Percentiles rank a stretch among this genome's conserved stretches.
These are phyloP conservation scores for Epizoanthus stellaris DNA, from an alignment of 92 coral and sea anemone genomes.

Conservation along the genomic window DNA sequence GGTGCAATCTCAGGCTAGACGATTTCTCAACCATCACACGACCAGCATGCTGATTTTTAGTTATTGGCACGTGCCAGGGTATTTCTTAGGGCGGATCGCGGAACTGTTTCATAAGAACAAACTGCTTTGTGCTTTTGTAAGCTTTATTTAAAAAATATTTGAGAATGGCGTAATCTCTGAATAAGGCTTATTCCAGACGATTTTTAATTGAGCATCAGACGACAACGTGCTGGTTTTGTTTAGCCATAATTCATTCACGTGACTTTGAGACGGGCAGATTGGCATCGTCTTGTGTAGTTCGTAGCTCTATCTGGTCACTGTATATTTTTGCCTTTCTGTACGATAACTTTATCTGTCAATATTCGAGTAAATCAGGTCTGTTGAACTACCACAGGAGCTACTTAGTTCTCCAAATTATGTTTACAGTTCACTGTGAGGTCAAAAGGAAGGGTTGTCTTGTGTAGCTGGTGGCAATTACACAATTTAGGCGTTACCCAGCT, in stretches of 20 bases:
- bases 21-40: too few species aligned
- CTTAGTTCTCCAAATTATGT: neutral
- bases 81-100: too few species aligned
- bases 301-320: neutral
- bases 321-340: neutral
- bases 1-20: too few species aligned
- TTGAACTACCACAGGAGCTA: neutral
- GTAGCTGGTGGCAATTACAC: constrained; percentile 4
- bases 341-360: neutral
- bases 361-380: neutral
- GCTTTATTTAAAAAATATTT: too few species aligned
- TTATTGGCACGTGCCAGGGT: too few species aligned
- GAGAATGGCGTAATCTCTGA: neutral
- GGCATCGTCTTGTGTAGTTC: neutral
- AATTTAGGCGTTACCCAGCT: constrained; percentile 3
- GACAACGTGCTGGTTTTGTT: neutral
- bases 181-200: neutral
- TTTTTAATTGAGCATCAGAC: neutral
- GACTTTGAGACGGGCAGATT: neutral
- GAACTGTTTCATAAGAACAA: too few species aligned
- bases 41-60: too few species aligned
- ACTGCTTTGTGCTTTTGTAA: too few species aligned
- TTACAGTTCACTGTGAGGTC: neutral
- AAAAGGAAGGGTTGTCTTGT: neutral
- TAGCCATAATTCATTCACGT: neutral